Evolutionary conservation across 1,140 invertebrate genomes (phyloP), one percentile per base, ranked within the genome.

Genomic region (Drosophila seguyi): DNA sequence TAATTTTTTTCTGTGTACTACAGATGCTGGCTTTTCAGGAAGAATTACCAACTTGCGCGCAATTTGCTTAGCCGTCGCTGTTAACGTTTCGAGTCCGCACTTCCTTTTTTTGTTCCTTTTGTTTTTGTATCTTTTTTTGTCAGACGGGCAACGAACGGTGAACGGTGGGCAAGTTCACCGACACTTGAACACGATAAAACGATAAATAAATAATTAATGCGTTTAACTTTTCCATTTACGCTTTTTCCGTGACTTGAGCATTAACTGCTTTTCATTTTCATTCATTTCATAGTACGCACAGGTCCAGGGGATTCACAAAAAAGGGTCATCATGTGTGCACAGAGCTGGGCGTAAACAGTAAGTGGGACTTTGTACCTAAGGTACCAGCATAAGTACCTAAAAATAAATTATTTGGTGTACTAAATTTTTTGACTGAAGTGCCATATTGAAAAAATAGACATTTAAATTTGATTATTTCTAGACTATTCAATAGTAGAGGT

Each of bases 161-260:
- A 72, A 60, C 65, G 66, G 65, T 61, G 61, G 45, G 48, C 80
- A 76, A 78, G 86, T 90, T 90, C 87, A 90, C 71, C 87, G 86
- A 90, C 86, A 83, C 83, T 91, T 91, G 75, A 83, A 76, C 77
- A 90, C 83, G 78, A 78, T 91, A 91, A 91, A 88, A 82, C 83
- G 79, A 91, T 91, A 91, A 91, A 91, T 91, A 82, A 91, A 91
- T 91, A 91, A 91, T 90, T 91, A 91, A 91, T 91, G 83, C 78
- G 77, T 82, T 91, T 82, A 91, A 90, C 84, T 90, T 88, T 82
- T 91, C 81, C 88, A 88, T 91, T 91, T 91, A 82, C 88, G 84
- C 81, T 91, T 91, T 88, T 91, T 85, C 88, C 88, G 81, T 91
- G 90, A 91, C 81, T 90, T 85, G 84, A 88, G 86, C 81, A 90